phyloP scores from a whole-genome alignment of 2,888 invertebrate species.

The Reticulitermes lucifugus region DNA sequence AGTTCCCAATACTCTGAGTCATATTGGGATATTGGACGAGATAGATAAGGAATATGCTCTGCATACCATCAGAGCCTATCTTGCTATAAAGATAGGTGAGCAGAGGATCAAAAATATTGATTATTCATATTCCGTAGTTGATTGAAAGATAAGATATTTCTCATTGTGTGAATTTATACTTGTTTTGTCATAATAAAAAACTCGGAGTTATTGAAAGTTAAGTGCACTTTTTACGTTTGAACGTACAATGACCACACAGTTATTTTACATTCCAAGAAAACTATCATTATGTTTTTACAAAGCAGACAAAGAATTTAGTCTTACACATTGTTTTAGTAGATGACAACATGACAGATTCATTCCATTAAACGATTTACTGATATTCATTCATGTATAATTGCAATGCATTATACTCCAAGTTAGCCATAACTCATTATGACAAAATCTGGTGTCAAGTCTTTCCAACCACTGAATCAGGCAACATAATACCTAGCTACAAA shows the following conservation, averaged over 20 bases:
- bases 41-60: background rate
- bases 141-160: background rate
- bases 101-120: background rate
- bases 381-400: no score
- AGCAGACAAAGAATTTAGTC: no score
- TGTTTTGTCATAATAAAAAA: background rate
- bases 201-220: background rate
- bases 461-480: no score
- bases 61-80: background rate
- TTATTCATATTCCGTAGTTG: background rate
- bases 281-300: no score
- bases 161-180: background rate
- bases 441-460: no score
- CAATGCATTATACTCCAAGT: no score
- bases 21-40: conserved; percentile 50
- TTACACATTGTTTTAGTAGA: no score
- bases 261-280: conserved; percentile 15
- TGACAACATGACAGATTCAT: no score
- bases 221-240: background rate
- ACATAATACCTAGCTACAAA: no score
- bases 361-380: no score
- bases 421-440: no score
- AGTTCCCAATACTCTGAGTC: conserved; percentile 48
- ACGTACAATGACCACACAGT: background rate
- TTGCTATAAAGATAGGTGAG: background rate